phyloP scores from a whole-genome alignment of 2,113 vertebrate species.

The Martes martes region DNA sequence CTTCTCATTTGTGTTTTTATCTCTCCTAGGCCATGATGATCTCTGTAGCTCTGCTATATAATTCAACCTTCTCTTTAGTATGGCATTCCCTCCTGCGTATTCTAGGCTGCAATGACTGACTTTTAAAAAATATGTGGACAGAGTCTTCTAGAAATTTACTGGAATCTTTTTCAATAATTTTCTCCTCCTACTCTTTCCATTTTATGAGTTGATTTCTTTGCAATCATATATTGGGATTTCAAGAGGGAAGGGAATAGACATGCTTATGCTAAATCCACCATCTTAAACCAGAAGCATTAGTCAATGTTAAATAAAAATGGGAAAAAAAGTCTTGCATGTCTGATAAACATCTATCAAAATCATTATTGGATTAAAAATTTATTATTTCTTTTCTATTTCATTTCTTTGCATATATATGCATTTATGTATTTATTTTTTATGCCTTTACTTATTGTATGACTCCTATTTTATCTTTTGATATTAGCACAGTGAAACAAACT shows the following conservation, averaged over 20 bases:
- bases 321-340: not conserved
- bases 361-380: not conserved
- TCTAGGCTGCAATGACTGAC: not conserved
- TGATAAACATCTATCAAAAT: not conserved
- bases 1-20: not conserved
- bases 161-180: not conserved
- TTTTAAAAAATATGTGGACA: not conserved
- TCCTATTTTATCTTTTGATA: not conserved
- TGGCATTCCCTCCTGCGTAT: not conserved
- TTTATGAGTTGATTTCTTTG: not conserved
- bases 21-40: not conserved
- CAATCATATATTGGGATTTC: not conserved
- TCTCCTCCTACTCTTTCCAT: not conserved
- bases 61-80: not conserved
- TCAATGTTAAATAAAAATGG: not conserved
- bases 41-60: not conserved
- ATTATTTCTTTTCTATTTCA: not conserved
- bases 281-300: not conserved
- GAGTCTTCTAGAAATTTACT: not conserved
- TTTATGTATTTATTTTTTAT: not conserved
- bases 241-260: not conserved
- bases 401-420: not conserved
- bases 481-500: not conserved
- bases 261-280: not conserved
- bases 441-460: not conserved